These are phyloP conservation scores for Bhutanitis thaidina DNA, from an alignment of 2,888 invertebrate species.

Conservation along the genomic window DNA sequence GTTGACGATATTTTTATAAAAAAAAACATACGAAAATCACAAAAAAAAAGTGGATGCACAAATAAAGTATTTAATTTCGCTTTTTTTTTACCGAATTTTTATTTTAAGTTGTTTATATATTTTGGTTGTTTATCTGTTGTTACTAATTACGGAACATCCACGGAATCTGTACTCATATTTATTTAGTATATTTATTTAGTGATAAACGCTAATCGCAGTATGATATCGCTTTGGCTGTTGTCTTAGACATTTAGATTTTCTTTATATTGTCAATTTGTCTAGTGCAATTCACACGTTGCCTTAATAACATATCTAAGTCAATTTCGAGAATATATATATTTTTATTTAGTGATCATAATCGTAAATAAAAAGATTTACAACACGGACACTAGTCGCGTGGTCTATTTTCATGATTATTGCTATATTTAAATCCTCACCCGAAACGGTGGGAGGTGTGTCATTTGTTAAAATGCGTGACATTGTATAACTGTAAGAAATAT, in stretches of 20 bases:
- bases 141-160: conserved; percentile 47
- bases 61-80: conserved; percentile 66
- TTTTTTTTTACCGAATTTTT: conserved; percentile 52
- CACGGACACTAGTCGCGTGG: conserved; percentile 10
- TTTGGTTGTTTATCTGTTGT: conserved; percentile 59
- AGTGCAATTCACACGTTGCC: conserved; percentile 79
- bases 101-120: conserved; percentile 71
- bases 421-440: conserved; percentile 34
- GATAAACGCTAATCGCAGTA: conserved; percentile 58
- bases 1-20: conserved; percentile 66
- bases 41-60: conserved; percentile 74
- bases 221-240: conserved; percentile 76
- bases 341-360: conserved; percentile 39
- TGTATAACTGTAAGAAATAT: conserved; percentile 55
- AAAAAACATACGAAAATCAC: conserved; percentile 55
- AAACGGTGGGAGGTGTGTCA: conserved; percentile 60
- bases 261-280: conserved; percentile 57
- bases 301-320: conserved; percentile 80
- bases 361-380: conserved; percentile 19
- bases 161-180: conserved; percentile 37
- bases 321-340: conserved; percentile 59
- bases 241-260: conserved; percentile 67
- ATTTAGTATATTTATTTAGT: conserved; percentile 33
- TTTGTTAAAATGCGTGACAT: conserved; percentile 61
- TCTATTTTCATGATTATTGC: conserved; percentile 38